Evolutionary conservation across 2,797 vertebrate species (phyloP), one percentile per base, ranked within the genome.

Genomic region (Ibycter americanus): DNA sequence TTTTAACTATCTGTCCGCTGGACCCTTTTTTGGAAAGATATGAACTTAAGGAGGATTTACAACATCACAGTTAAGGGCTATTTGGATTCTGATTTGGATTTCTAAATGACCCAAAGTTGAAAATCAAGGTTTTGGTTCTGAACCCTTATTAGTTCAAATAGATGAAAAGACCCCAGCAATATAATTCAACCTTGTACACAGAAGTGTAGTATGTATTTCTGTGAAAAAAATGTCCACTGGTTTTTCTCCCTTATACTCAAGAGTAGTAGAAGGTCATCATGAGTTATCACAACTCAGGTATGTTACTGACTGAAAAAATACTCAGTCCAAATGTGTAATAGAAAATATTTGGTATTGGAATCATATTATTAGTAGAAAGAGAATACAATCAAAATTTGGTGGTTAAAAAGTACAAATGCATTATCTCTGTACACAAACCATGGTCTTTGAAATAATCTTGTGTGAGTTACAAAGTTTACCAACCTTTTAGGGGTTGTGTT

Each of bases 121-220:
- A 95, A 90, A 76, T 46, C 4, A 61, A 80, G 32, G 42, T 34
- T 89, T 91, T 80, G 6, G 0, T 89, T 80, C 66, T 68, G 51
- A 65, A 74, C 19, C 4, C 29, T 32, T 72, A 29, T 40, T 78
- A 78, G 20, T 68, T 90, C 25, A 72, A 84, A 72, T 19, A 82
- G 29, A 2, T 54, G 49, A 52, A 58, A 10, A 54, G 66, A 46
- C 1, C 0, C 7, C 5, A 63, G 11, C 8, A n/a, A 46, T 36
- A 23, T 34, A 70, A 77, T 59, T 77, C 9, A 77, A 8, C 4
- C 8, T 70, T 49, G 19, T 44, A 9, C 12, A 31, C 4, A 52
- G 27, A 74, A 56, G 7, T 26, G 4, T 38, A 34, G 14, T 21
- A 67, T 40, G 7, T 23, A 49, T 13, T 56, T 70, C 8, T 52